Evolutionary conservation across 2,888 invertebrate genomes (phyloP).

Genomic region (Euzetes globulus): DNA sequence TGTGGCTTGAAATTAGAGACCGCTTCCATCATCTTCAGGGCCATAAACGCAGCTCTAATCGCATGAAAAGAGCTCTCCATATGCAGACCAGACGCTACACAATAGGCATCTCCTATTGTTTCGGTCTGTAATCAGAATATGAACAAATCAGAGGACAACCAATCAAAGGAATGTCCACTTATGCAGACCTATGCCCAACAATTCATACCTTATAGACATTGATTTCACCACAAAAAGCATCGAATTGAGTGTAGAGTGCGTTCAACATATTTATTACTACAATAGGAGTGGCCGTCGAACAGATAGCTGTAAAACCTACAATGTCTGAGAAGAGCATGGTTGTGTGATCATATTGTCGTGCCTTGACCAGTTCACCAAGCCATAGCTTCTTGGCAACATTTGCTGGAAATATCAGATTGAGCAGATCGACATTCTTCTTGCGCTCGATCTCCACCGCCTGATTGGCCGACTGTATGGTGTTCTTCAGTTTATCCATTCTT

Average conservation of each 20-base stretch:
- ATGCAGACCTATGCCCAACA: too few relatives aligned
- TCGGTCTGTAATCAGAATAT: slow-evolving; percentile 60
- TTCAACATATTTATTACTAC: slow-evolving; percentile 93
- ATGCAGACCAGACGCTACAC: slow-evolving; percentile 87
- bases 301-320: slow-evolving; percentile 91
- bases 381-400: slow-evolving; percentile 87
- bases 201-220: slow-evolving; percentile 77
- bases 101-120: slow-evolving; percentile 93
- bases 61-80: slow-evolving; percentile 78
- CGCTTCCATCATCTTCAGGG: slow-evolving; percentile 82
- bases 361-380: slow-evolving; percentile 84
- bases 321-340: slow-evolving; percentile 95
- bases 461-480: slow-evolving; percentile 86
- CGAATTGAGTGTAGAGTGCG: slow-evolving; percentile 84
- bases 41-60: slow-evolving; percentile 94
- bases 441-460: slow-evolving; percentile 84
- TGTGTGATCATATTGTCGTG: slow-evolving; percentile 84
- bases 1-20: slow-evolving; percentile 50
- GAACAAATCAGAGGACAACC: neutral
- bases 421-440: slow-evolving; percentile 85
- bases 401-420: slow-evolving; percentile 89
- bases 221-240: slow-evolving; percentile 79
- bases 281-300: slow-evolving; percentile 87
- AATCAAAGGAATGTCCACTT: too few relatives aligned
- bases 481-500: slow-evolving; percentile 88